These are phyloP conservation scores for Chirona hameri DNA, from an alignment of 2,888 invertebrate genomes.

Conservation along the genomic window DNA sequence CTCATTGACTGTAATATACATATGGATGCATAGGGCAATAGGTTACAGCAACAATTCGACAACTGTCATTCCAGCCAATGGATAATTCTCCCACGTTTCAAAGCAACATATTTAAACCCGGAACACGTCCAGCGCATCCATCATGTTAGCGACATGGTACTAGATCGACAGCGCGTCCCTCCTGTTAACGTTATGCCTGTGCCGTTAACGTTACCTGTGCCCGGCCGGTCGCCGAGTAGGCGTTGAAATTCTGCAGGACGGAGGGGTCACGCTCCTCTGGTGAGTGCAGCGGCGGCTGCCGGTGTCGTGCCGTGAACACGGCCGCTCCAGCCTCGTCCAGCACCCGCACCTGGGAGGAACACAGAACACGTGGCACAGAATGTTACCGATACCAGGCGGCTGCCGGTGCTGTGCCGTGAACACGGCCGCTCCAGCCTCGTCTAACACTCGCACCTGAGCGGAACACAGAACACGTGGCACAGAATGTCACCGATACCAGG, in stretches of 20 bases:
- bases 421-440: conserved; percentile 29
- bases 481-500: neutral
- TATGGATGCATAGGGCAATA: too few relatives aligned
- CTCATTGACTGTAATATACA: too few relatives aligned
- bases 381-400: conserved; percentile 14
- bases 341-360: conserved; percentile 29
- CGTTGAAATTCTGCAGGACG: conserved; percentile 40
- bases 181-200: conserved; percentile 26
- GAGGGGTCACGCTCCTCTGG: conserved; percentile 37
- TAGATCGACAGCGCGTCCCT: too few relatives aligned
- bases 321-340: conserved; percentile 32
- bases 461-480: too few relatives aligned
- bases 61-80: too few relatives aligned
- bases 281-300: conserved; percentile 36
- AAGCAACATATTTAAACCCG: too few relatives aligned
- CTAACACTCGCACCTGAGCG: conserved; percentile 33
- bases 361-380: too few relatives aligned
- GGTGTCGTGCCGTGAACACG: conserved; percentile 34
- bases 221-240: conserved; percentile 42
- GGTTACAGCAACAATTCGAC: too few relatives aligned
- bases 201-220: conserved; percentile 35
- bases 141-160: too few relatives aligned
- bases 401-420: conserved; percentile 36
- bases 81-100: too few relatives aligned
- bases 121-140: too few relatives aligned